Base-by-base conservation (phyloP, 2,113 vertebrate genomes). In the Lepisosteus osseus region DNA sequence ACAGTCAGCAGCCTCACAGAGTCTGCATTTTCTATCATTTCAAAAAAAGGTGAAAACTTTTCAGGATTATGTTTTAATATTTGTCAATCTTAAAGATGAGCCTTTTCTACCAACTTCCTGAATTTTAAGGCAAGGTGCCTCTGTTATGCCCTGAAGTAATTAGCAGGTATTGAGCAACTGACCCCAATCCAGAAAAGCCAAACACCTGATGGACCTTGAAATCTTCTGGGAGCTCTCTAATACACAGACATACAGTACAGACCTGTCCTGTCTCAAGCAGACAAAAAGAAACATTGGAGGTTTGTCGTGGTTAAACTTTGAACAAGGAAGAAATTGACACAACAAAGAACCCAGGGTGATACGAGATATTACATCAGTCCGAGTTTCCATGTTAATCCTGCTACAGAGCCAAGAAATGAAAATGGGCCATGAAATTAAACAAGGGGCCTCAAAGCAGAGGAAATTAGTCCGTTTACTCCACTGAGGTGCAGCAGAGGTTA, bases 111-210 rank as follows among this genome's bases (percentile, higher is more conserved):
- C 85, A 91, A 89, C 71, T 94, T 93, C 70, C 93, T 90, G 86
- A 94, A 94, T 8, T 90, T 92, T 66, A 94, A 80, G 54, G 93
- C 82, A 71, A 93, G 92, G 84, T 94, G 93, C 65, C 93, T 86
- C 29, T 92, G 85, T 2, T 92, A 83, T 54, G 94, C 93, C 0
- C 93, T 93, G 84, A 93, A 93, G 85, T 90, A 94, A 74, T 90
- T 94, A 75, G 90, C 92, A 0, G 92, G 93, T 5, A 86, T 88
- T 76, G 93, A 93, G 81, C 92, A 94, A 82, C 93, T 94, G 62
- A 93, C 93, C 0, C 93, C 93, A 0, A 94, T 91, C 92, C 92
- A 94, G 77, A 93, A 77, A 92, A 90, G 55, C 92, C 91, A 0
- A 93, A 92, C 3, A 93, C 88, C 77, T 94, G 91, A 71, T 80